Evolutionary conservation across 2,113 vertebrate species (phyloP), one percentile per base, ranked within the genome.

Genomic region (Polypterus senegalus): DNA sequence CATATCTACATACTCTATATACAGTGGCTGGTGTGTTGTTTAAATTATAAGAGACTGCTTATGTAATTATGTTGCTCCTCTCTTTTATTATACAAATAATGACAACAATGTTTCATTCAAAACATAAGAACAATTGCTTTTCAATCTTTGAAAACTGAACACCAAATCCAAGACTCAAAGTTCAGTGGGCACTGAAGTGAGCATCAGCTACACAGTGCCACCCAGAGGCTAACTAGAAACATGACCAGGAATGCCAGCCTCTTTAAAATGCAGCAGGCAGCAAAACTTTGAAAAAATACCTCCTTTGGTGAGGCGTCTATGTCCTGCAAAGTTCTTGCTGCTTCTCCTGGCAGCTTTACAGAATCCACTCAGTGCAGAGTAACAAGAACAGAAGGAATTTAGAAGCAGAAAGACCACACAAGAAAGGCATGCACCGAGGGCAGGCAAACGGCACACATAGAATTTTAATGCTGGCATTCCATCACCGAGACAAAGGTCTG

Each of bases 171-270:
- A 27, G 27, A 27, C 27, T 27, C 27, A 27, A 27, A 27, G 27
- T 27, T 27, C 27, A 27, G 27, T 27, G 27, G 27, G 27, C 27
- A 27, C 27, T 27, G 27, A 27, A 27, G 27, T 27, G 69, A 78
- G 77, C 60, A 66, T 69, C 69, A 71, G 76, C 81, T 78, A 72
- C n/a, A 70, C 71, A 81, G 73, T 80, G 81, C 83, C 84, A 88
- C 79, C 81, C 78, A 85, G 84, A 80, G 86, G 81, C 73, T 72
- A 77, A 63, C 57, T 60, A 54, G 47, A 62, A 78, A 77, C 65
- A 76, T 45, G 58, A 62, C 74, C 74, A 67, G 72, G 66, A 64
- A 58, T 69, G 63, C 52, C 63, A 60, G 73, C 74, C 61, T 62
- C 68, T 77, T 66, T 64, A 66, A 69, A 73, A 79, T 61, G 45